Evolutionary conservation across 1,140 invertebrate genomes (phyloP).

Genomic region (Drosophila gunungcola): DNA sequence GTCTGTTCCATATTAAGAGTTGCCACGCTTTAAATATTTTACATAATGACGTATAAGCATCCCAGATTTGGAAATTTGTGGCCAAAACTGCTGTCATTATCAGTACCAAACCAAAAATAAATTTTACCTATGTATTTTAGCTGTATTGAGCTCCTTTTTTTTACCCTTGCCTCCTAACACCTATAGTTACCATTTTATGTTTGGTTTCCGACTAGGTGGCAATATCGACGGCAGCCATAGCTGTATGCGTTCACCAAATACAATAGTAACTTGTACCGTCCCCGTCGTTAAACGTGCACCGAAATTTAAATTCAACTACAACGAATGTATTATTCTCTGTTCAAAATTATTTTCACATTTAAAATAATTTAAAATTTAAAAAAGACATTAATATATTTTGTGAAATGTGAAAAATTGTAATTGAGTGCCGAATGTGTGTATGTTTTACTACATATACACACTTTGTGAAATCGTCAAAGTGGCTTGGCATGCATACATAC

Average conservation of each 20-base stretch:
- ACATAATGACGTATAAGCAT: slow-evolving; percentile 46
- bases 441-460: slow-evolving; percentile 37
- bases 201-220: slow-evolving; percentile 52
- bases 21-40: slow-evolving; percentile 64
- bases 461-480: slow-evolving; percentile 60
- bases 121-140: too few species aligned
- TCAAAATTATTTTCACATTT: neutral
- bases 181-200: neutral
- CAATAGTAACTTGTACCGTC: slow-evolving; percentile 63
- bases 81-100: neutral
- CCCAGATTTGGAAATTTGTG: neutral
- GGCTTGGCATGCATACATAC: slow-evolving; percentile 43
- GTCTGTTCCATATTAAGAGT: slow-evolving; percentile 34
- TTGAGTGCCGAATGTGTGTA: slow-evolving; percentile 21
- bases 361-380: neutral
- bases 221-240: slow-evolving; percentile 39
- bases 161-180: neutral
- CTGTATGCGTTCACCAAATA: slow-evolving; percentile 50
- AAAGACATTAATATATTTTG: neutral
- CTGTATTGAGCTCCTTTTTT: neutral
- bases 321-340: slow-evolving; percentile 24
- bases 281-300: slow-evolving; percentile 52
- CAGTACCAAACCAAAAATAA: neutral
- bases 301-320: slow-evolving; percentile 38
- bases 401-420: slow-evolving; percentile 13